Evolutionary conservation across 2,888 invertebrate genomes (phyloP).

Genomic region (Linyphia triangularis): DNA sequence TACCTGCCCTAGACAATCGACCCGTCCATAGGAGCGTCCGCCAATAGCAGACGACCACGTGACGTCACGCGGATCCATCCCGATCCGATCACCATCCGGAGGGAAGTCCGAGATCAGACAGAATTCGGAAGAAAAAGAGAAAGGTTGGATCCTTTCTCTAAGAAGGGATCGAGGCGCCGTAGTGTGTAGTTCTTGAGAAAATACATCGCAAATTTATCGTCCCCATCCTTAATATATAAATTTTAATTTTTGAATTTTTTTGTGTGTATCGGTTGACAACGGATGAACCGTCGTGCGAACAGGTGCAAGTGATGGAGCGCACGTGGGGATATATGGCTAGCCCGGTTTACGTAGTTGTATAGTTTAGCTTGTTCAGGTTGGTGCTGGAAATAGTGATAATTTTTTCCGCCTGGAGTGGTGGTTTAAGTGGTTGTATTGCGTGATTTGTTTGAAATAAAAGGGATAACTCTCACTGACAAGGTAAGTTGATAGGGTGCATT

Average conservation of each 20-base stretch:
- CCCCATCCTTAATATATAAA: neutral
- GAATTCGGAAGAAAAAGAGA: neutral
- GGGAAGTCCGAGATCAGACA: constrained; percentile 57
- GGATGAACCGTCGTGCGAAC: constrained; percentile 8
- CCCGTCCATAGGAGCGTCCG: constrained; percentile 24
- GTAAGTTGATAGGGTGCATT: constrained; percentile 37
- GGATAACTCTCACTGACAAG: constrained; percentile 69
- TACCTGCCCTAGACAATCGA: constrained; percentile 7
- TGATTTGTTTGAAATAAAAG: constrained; percentile 18
- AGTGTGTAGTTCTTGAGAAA: constrained; percentile 51
- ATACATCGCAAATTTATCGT: neutral
- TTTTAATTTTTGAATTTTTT: neutral
- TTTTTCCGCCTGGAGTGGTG: neutral
- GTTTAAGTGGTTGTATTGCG: constrained; percentile 3
- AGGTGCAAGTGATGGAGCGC: neutral
- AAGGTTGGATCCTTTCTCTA: constrained; percentile 3
- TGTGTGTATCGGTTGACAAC: constrained; percentile 1
- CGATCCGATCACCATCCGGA: constrained; percentile 5
- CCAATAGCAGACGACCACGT: constrained; percentile 51
- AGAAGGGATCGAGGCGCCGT: constrained; percentile 19
- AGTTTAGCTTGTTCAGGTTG: neutral
- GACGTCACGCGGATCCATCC: constrained; percentile 54
- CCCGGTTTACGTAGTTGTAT: neutral
- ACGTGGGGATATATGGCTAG: constrained; percentile 10
- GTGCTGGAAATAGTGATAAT: neutral